Conservation (phyloP, 2,113 vertebrate genomes). For the Coreoperca whiteheadi region DNA sequence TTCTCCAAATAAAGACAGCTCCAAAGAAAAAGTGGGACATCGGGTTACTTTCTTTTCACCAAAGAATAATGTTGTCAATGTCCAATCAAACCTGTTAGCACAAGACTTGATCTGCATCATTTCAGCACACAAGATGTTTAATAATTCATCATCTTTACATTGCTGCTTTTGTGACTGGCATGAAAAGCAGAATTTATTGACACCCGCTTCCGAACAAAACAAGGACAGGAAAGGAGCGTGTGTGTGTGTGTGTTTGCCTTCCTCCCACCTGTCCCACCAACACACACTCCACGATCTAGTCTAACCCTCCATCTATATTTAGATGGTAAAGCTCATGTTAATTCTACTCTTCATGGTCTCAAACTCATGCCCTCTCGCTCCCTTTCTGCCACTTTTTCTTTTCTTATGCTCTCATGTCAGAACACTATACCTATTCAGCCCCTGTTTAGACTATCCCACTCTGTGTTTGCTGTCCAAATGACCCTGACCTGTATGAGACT, state of each 20-base stretch:
- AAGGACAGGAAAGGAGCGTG: not conserved
- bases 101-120: not conserved
- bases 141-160: slow-evolving; percentile 33
- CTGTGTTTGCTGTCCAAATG: slow-evolving; percentile 49
- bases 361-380: not conserved
- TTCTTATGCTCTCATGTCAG: slow-evolving; percentile 33
- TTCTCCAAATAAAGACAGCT: slow-evolving; percentile 1
- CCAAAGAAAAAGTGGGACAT: not conserved
- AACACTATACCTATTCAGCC: slow-evolving; percentile 54
- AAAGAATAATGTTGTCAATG: not conserved
- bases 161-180: slow-evolving; percentile 26
- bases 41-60: not conserved
- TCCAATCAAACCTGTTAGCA: not conserved
- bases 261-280: not conserved
- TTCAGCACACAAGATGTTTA: slow-evolving; percentile 14
- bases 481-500: slow-evolving; percentile 55
- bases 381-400: slow-evolving; percentile 6
- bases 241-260: not conserved
- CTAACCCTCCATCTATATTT: not conserved
- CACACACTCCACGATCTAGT: not conserved
- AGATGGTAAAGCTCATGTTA: not conserved
- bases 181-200: slow-evolving; percentile 39
- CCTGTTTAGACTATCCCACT: slow-evolving; percentile 46
- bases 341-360: not conserved
- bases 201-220: slow-evolving; percentile 5